A percentile compares a stretch with the other conserved stretches of the same genome.
These are phyloP conservation scores for Chironex yamaguchii DNA, from an alignment of 30 jellyfish, hydroid and myxozoan genomes.

Conservation along the genomic window DNA sequence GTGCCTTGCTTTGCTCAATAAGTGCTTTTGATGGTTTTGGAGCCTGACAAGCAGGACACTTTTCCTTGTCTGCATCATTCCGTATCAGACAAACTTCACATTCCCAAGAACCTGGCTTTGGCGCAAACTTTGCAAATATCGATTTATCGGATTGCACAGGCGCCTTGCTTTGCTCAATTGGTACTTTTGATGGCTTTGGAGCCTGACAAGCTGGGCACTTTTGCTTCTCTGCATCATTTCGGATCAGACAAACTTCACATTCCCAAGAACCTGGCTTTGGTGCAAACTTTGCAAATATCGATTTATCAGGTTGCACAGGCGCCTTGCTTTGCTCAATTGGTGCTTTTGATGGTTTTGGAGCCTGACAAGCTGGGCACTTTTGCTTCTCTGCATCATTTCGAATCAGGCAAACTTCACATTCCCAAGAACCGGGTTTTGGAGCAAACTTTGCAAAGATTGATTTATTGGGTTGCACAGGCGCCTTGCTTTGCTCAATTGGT, in stretches of 20 bases:
- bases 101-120: slow-evolving; percentile 59
- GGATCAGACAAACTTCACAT: slow-evolving; percentile 45
- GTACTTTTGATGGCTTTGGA: slow-evolving; percentile 2
- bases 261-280: slow-evolving; percentile 33
- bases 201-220: slow-evolving; percentile 61
- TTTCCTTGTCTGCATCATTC: not conserved
- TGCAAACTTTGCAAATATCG: not conserved
- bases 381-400: slow-evolving; percentile 6
- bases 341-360: slow-evolving; percentile 33
- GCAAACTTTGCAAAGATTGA: slow-evolving; percentile 18
- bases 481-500: not conserved
- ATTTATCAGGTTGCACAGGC: not conserved
- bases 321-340: not conserved
- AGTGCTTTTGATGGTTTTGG: slow-evolving; percentile 36
- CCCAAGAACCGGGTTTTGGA: slow-evolving; percentile 56
- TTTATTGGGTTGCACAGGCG: not conserved
- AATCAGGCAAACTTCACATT: slow-evolving; percentile 68
- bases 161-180: not conserved
- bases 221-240: slow-evolving; percentile 1
- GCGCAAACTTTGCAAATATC: slow-evolving; percentile 35
- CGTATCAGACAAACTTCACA: slow-evolving; percentile 47
- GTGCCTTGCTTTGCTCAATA: not conserved
- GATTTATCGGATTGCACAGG: not conserved
- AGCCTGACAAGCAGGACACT: slow-evolving; percentile 74
- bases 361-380: slow-evolving; percentile 73